phyloP scores from a whole-genome alignment of 2,888 invertebrate species.

The Megaustenia siamemsis region DNA sequence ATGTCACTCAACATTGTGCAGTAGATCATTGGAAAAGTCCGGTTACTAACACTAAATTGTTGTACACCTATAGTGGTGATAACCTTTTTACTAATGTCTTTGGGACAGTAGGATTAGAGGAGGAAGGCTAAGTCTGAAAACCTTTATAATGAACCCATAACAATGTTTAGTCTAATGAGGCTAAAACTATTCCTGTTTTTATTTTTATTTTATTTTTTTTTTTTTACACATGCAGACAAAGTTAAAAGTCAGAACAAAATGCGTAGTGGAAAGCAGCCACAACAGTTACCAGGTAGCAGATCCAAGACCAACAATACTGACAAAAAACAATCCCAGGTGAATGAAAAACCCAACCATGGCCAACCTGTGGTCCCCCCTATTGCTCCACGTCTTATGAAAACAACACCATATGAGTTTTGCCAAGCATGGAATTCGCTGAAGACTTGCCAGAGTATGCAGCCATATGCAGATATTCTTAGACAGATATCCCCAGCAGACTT shows the following conservation, averaged over 20 bases:
- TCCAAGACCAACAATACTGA: constrained; percentile 19
- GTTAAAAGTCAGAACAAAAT: constrained; percentile 34
- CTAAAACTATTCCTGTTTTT: too few relatives aligned
- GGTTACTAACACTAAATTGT: too few relatives aligned
- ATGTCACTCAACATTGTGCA: too few relatives aligned
- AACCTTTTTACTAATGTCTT: too few relatives aligned
- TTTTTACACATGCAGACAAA: constrained; percentile 28
- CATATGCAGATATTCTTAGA: constrained; percentile 73
- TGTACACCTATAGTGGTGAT: too few relatives aligned
- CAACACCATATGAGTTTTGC: constrained; percentile 78
- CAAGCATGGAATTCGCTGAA: constrained; percentile 78
- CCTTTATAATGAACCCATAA: too few relatives aligned
- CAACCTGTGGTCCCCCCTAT: constrained; percentile 62
- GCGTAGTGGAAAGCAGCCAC: constrained; percentile 36
- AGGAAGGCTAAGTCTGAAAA: too few relatives aligned
- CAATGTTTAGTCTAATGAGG: too few relatives aligned
- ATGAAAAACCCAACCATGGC: constrained; percentile 53
- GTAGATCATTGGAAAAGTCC: too few relatives aligned
- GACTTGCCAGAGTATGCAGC: constrained; percentile 65
- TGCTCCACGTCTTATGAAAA: constrained; percentile 66
- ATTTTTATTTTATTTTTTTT: too few relatives aligned
- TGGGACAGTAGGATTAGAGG: too few relatives aligned
- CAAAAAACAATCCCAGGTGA: constrained; percentile 20
- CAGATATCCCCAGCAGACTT: constrained; percentile 74
- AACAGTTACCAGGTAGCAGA: constrained; percentile 22